Base-by-base conservation (phyloP, 2,797 vertebrate species). In the Gymnoscopelus braueri region DNA sequence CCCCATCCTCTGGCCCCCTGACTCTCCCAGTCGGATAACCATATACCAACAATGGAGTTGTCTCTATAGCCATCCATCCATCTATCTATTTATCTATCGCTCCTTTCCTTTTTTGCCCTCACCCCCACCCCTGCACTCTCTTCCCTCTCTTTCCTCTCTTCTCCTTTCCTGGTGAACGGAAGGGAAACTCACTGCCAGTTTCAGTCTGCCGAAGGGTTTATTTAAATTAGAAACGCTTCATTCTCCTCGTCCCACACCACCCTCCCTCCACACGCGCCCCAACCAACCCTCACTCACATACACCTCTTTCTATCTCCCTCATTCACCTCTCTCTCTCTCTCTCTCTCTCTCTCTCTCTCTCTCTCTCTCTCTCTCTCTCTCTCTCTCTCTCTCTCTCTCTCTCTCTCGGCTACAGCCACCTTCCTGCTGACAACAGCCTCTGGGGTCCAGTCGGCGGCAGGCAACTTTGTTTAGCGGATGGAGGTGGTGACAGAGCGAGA, bases 201-300 rank as follows among this genome's bases (percentile, higher is more conserved):
- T 93, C 86, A 93, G 88, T 95, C 92, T 95, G 88, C 92, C 89
- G 77, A 91, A 92, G 90, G 92, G 89, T 93, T 94, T 94, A 94
- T 95, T 94, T 93, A 94, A 93, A 94, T 94, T 94, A 93, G 91
- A 92, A 93, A 93, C 82, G 89, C 91, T 93, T 88, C 90, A 93
- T 79, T 91, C 90, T 91, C 88, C 88, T 77, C 88, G 80, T 75
- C 74, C 77, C 58, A 79, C 74, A 66, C 39, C 55, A 62, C 71
- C 47, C 52, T 58, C 52, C 61, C 62, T 32, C 60, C 55, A 57
- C 44, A 26, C 48, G 60, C 44, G 3, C 62, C 65, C 24, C 59
- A 29, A 4, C 50, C 50, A 58, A 39, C 47, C 48, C 13, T 44
- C 52, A 14, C 69, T 58, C 52, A 47, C 52, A 11, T 54, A 29